Evolutionary conservation across 2,888 invertebrate species (phyloP), one percentile per base, ranked within the genome.

Genomic region (Lamellibrachia satsuma): DNA sequence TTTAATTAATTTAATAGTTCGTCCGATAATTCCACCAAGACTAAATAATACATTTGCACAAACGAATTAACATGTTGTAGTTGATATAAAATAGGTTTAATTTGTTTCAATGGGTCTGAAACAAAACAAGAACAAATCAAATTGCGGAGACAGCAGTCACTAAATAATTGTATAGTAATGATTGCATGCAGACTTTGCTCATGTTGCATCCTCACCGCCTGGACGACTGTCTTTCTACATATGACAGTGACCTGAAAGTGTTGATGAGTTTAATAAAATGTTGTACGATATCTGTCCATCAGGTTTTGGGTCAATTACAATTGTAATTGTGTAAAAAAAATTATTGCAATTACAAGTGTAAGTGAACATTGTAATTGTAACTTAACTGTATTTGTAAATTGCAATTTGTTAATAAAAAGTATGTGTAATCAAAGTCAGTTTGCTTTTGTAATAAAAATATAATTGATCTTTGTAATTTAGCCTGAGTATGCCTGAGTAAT

Each of bases 211-310:
- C 75, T 75, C 75, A 75, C 75, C 75, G 75, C 22, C 6, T 75
- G 22, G 75, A 75, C 75, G 75, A 75, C 75, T 75, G 75, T 75
- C 22, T 75, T 75, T 75, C 75, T 75, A 75, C 75, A 75, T 75
- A 75, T 11, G 75, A 75, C 75, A 75, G 11, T 11, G 11, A 75
- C n/a, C 75, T 75, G 75, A 75, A 75, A 75, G 4, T 75, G 0
- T 75, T 75, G 0, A 75, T 75, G 75, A 75, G n/a, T 75, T 75
- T 75, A 22, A 75, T 75, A 4, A n/a, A 75, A 75, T 22, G 22
- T 22, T 75, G 15, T 22, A 22, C 3, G n/a, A 3, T 39, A 39
- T 39, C 39, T 39, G 39, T 39, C 75, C 22, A 15, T 75, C 75
- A 75, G 75, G 15, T 75, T 6, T 22, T 11, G 39, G 0, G 39